These are phyloP conservation scores for Danio choprae DNA, from an alignment of 2,797 vertebrate species.

Conservation along the genomic window DNA sequence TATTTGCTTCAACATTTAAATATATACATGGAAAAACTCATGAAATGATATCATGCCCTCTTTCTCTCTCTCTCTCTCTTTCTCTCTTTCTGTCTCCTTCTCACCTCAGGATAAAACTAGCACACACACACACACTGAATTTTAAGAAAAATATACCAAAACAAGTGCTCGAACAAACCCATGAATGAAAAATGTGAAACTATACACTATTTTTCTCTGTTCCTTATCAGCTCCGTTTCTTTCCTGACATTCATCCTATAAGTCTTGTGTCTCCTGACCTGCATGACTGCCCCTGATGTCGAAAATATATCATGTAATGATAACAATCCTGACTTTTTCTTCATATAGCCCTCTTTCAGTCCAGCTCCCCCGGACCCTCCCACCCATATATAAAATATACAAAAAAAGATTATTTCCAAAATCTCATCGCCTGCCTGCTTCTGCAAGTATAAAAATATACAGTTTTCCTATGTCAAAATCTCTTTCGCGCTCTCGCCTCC, in stretches of 20 bases:
- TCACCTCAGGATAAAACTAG: slow-evolving; percentile 55
- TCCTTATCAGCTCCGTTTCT: slow-evolving; percentile 50
- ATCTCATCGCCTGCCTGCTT: slow-evolving; percentile 70
- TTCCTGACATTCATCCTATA: slow-evolving; percentile 14
- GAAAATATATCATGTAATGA: slow-evolving; percentile 56
- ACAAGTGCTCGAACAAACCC: slow-evolving; percentile 68
- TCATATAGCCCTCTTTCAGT: slow-evolving; percentile 54
- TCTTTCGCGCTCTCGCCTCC: slow-evolving; percentile 60
- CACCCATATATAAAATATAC: slow-evolving; percentile 82
- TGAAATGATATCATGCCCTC: slow-evolving; percentile 30
- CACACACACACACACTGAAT: slow-evolving; percentile 56
- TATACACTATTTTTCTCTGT: slow-evolving; percentile 61
- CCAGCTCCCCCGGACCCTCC: slow-evolving; percentile 61
- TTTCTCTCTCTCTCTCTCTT: slow-evolving; percentile 43
- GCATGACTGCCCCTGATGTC: slow-evolving; percentile 38
- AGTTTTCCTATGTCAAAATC: slow-evolving; percentile 81
- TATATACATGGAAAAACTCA: slow-evolving; percentile 65
- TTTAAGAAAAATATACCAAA: slow-evolving; percentile 64
- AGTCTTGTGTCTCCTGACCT: slow-evolving; percentile 33
- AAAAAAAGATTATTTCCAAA: slow-evolving; percentile 82
- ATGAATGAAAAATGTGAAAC: slow-evolving; percentile 64
- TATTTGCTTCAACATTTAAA: slow-evolving; percentile 56
- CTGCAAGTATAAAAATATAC: slow-evolving; percentile 86
- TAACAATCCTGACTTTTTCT: slow-evolving; percentile 54
- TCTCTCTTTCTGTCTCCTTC: slow-evolving; percentile 44